Base-by-base conservation (phyloP, 1,140 invertebrate genomes). In the Drosophila leontia region DNA sequence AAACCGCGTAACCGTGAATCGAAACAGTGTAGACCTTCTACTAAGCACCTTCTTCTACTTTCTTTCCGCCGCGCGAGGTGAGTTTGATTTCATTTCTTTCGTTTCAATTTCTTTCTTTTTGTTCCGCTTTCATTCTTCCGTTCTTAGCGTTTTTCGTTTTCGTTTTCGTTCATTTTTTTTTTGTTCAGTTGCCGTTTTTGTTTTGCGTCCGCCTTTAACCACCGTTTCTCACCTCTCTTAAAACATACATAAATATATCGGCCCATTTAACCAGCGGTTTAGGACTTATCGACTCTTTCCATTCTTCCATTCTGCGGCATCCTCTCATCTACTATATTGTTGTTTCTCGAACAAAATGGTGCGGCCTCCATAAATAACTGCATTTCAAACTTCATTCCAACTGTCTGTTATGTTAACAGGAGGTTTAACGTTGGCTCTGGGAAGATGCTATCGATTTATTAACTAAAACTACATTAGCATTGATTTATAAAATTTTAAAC, bases 31-130 rank as follows among this genome's bases (percentile, higher is more conserved):
- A 68, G 29, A 51, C 37, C 39, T 37, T 51, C 72, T 75, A 67
- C 71, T 57, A 64, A 77, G 74, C 77, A 69, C 56, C 77, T 71
- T 68, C 75, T 78, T 77, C 78, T 75, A 76, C 57, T 71, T 78
- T 79, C 51, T 64, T 71, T 79, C 68, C 50, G 70, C 45, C 68
- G 55, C 61, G 75, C 34, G 81, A 86, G 83, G 83, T 86, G 83
- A 86, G 83, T 86, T 85, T 84, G 69, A 72, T 71, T 82, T 50
- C 45, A 44, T 79, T 83, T 76, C 47, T 62, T 78, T 74, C 47
- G 41, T 75, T 51, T 41, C 26, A 23, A 39, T 35, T 63, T 74
- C 44, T 35, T 63, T 74, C 44, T 75, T 75, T 67, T 50, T 64
- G 44, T 72, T 70, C 57, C 65, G 47, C 69, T 61, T 55, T 65